phyloP scores from a whole-genome alignment of 2,113 vertebrate genomes.

The Pardalotus punctatus region DNA sequence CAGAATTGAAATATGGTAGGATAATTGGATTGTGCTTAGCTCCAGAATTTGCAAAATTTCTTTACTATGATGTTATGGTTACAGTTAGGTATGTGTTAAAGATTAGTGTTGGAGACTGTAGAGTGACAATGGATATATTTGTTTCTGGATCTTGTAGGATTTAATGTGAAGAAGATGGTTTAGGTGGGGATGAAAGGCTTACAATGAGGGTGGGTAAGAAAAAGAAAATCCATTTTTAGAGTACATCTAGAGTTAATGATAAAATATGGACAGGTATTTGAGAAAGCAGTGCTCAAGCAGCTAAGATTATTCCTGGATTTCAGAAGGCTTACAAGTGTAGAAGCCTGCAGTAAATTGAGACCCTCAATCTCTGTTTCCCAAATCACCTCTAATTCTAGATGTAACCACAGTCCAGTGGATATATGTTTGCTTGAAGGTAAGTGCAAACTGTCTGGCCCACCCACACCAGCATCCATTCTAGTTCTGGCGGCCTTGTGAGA shows the following conservation, averaged over 20 bases:
- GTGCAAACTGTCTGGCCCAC: not conserved
- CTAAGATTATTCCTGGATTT: not conserved
- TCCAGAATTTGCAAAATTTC: not conserved
- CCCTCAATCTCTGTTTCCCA: not conserved
- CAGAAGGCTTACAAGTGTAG: not conserved
- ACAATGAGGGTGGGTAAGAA: not conserved
- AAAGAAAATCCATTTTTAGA: not conserved
- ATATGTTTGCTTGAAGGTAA: not conserved
- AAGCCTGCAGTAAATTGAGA: not conserved
- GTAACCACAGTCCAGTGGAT: not conserved
- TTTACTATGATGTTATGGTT: not conserved
- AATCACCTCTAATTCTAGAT: constrained; percentile 8
- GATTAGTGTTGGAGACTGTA: not conserved
- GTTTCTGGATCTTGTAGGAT: not conserved
- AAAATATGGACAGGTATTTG: not conserved
- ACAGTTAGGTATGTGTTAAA: not conserved
- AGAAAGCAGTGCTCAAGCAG: not conserved
- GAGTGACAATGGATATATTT: not conserved
- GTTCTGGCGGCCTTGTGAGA: not conserved
- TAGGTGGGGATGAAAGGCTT: not conserved
- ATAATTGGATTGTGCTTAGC: not conserved
- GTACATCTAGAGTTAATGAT: not conserved
- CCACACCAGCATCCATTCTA: not conserved
- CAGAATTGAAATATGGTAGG: not conserved
- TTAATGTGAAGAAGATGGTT: not conserved